phyloP scores from a whole-genome alignment of 2,797 vertebrate genomes.

The Carcharodon carcharias region DNA sequence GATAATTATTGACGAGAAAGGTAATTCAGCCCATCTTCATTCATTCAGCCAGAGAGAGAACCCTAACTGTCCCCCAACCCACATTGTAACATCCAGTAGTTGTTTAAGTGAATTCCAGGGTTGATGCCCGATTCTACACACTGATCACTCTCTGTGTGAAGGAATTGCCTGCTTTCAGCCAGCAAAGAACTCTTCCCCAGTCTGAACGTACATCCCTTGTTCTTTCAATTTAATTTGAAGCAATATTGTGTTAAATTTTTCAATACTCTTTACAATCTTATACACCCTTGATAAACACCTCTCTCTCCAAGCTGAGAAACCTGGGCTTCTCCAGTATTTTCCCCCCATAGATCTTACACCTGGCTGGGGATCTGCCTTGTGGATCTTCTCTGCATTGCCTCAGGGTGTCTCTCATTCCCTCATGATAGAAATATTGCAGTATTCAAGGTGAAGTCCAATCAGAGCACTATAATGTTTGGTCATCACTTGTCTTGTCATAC shows the following conservation, averaged over 20 bases:
- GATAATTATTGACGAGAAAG: background rate
- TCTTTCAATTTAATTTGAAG: background rate
- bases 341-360: background rate
- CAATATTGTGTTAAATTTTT: background rate
- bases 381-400: background rate
- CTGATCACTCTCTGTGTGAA: background rate
- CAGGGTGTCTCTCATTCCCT: background rate
- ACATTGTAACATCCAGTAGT: background rate
- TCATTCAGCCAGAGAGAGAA: background rate
- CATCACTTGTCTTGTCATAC: background rate
- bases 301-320: background rate
- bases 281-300: background rate
- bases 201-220: background rate
- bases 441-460: background rate
- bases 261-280: no score
- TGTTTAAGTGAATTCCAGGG: background rate
- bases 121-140: background rate
- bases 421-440: background rate
- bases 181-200: background rate
- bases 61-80: background rate
- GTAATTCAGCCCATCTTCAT: background rate
- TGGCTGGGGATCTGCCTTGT: background rate
- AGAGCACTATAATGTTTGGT: background rate
- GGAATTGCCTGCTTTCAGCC: background rate
- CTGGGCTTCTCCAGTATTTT: background rate